Evolutionary conservation across 2,797 vertebrate genomes (phyloP), one percentile per base, ranked within the genome.

Genomic region (Borostomias antarcticus): DNA sequence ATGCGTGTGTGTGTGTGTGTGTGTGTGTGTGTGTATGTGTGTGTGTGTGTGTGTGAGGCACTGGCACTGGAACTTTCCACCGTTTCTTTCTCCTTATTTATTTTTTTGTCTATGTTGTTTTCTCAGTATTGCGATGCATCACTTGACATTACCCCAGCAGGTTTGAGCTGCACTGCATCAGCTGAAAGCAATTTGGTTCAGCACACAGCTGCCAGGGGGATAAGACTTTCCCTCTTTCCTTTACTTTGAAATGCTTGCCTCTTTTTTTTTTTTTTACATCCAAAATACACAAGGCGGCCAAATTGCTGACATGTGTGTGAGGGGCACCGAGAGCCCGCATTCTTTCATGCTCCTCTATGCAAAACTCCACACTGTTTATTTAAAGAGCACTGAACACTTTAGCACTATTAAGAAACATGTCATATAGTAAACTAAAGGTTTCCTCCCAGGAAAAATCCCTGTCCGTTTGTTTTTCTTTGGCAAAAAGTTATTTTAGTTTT

Each of bases 221-320:
- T 94, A 94, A 93, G 93, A 94, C 94, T 95, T 94, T 93, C 93
- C 93, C 95, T 93, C 93, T 90, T 92, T 93, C 92, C 92, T 95
- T 95, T 95, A 96, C 94, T 95, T 95, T 95, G 90, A 96, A 96
- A 96, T 94, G 94, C 93, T n/a, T 94, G 92, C 93, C 92, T 93
- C 91, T 89, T 89, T 89, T 92, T 89, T 89, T 89, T 89, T 86
- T 88, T 88, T 88, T 90, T 90, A 92, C 93, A 92, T 95, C 94
- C 93, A 96, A 96, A 96, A 95, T 95, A 95, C 94, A 96, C 94
- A 95, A 95, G 93, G 94, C 93, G 88, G 93, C 92, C 93, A 96
- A 96, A 97, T 97, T 96, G 94, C 94, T 95, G 95, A 96, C 95
- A 95, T 96, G 91, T 97, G 95, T 96, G 94, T 79, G 88, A 91